phyloP scores from a whole-genome alignment of 2,797 vertebrate genomes.

The Phrynocephalus vlangalii region DNA sequence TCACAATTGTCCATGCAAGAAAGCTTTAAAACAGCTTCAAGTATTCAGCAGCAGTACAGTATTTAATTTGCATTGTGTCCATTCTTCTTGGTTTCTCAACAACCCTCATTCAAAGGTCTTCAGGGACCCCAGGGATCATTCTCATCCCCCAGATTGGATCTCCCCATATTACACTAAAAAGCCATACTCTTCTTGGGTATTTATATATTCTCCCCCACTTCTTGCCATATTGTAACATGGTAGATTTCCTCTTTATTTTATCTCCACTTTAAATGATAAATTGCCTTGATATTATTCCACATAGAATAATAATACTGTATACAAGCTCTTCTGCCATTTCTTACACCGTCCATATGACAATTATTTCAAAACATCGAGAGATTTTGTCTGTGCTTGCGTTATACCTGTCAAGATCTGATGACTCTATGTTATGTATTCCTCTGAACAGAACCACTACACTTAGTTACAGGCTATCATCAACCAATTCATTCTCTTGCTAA shows the following conservation, averaged over 20 bases:
- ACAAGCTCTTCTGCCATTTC: conserved; percentile 63
- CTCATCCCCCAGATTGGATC: not conserved
- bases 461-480: conserved; percentile 96
- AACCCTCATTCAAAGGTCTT: not conserved
- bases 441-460: conserved; percentile 91
- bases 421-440: conserved; percentile 89
- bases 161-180: not conserved
- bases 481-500: conserved; percentile 95
- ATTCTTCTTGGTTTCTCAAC: not conserved
- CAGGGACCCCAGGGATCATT: not conserved
- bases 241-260: conserved; percentile 4
- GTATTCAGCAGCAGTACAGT: not conserved
- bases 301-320: conserved; percentile 6
- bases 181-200: not conserved
- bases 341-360: conserved; percentile 70
- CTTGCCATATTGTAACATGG: conserved; percentile 6
- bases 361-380: conserved; percentile 71
- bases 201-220: not conserved
- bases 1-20: not conserved
- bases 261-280: conserved; percentile 15
- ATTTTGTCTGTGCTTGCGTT: conserved; percentile 80
- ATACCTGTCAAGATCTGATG: conserved; percentile 87
- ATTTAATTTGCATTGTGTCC: not conserved
- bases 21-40: conserved; percentile 1
- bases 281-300: conserved; percentile 55